Evolutionary conservation across 2,113 vertebrate species (phyloP).

Genomic region (Herpailurus yagouaroundi): DNA sequence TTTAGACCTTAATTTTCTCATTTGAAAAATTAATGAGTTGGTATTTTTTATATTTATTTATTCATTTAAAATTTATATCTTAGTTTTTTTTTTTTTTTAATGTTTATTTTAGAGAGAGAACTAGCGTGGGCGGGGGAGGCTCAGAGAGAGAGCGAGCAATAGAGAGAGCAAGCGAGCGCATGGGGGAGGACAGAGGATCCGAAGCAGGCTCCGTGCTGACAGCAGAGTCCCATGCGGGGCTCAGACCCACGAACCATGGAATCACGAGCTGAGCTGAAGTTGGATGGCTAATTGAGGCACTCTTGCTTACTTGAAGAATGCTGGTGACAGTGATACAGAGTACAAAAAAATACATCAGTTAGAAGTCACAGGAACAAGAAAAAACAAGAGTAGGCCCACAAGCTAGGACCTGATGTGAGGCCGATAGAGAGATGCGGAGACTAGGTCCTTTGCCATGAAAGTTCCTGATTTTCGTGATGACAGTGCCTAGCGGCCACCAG

Average conservation of each 20-base stretch:
- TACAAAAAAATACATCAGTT: background rate
- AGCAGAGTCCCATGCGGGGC: too few species aligned
- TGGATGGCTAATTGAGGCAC: too few species aligned
- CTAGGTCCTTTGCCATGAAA: accelerated
- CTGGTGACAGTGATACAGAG: background rate
- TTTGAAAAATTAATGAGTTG: constrained; percentile 46
- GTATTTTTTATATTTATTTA: constrained; percentile 40
- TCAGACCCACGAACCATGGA: too few species aligned
- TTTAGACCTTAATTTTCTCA: constrained; percentile 33
- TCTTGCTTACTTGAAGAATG: constrained; percentile 16
- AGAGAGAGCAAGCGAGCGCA: too few species aligned
- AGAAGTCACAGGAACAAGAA: background rate
- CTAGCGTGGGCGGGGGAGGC: too few species aligned
- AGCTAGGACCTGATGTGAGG: background rate
- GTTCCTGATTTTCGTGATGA: background rate
- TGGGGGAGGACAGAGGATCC: too few species aligned
- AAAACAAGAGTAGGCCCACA: background rate
- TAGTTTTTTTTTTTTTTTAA: background rate
- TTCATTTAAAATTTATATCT: constrained; percentile 37
- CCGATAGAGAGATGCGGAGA: background rate
- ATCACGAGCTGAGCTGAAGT: too few species aligned
- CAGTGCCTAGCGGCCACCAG: accelerated
- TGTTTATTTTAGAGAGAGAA: too few species aligned
- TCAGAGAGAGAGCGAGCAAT: too few species aligned
- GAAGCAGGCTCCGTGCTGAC: too few species aligned